These are phyloP conservation scores for Campylorhamphus procurvoides DNA, from an alignment of 2,113 vertebrate species.

Conservation along the genomic window DNA sequence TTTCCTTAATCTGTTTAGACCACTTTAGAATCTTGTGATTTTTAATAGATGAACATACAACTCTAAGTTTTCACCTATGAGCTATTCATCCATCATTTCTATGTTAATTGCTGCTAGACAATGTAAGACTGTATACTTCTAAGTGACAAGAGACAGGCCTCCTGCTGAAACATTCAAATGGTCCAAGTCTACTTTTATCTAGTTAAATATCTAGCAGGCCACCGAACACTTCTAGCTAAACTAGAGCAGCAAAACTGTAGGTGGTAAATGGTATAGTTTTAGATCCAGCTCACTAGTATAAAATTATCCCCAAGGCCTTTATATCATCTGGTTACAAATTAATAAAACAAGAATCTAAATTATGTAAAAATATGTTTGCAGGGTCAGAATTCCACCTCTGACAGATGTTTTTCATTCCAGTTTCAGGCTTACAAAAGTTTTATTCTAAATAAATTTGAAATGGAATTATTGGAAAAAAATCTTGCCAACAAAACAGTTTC, in stretches of 20 bases:
- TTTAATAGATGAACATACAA: neutral
- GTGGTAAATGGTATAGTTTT: slow-evolving; percentile 46
- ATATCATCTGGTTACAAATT: slow-evolving; percentile 1
- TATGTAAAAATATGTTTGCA: neutral
- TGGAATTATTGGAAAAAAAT: neutral
- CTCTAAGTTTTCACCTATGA: slow-evolving; percentile 31
- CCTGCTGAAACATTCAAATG: slow-evolving; percentile 59
- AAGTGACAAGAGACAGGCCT: slow-evolving; percentile 56
- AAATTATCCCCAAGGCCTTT: neutral
- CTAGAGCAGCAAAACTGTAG: slow-evolving; percentile 15
- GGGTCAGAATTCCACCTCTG: neutral
- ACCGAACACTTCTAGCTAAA: slow-evolving; percentile 45
- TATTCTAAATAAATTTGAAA: neutral
- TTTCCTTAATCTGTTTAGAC: slow-evolving; percentile 53
- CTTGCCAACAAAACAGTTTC: neutral
- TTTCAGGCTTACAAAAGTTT: neutral
- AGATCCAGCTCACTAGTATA: neutral
- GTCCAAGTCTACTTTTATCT: slow-evolving; percentile 44
- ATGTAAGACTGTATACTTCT: neutral
- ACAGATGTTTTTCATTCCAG: neutral
- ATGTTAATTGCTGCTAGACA: slow-evolving; percentile 61
- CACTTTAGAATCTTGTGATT: slow-evolving; percentile 21
- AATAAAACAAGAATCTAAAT: neutral
- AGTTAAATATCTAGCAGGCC: slow-evolving; percentile 40
- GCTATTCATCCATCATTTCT: slow-evolving; percentile 59